Percentiles rank a stretch among this genome's conserved stretches.
These are phyloP conservation scores for Sebastes vulpes DNA, from an alignment of 2,797 vertebrate genomes.

Conservation along the genomic window DNA sequence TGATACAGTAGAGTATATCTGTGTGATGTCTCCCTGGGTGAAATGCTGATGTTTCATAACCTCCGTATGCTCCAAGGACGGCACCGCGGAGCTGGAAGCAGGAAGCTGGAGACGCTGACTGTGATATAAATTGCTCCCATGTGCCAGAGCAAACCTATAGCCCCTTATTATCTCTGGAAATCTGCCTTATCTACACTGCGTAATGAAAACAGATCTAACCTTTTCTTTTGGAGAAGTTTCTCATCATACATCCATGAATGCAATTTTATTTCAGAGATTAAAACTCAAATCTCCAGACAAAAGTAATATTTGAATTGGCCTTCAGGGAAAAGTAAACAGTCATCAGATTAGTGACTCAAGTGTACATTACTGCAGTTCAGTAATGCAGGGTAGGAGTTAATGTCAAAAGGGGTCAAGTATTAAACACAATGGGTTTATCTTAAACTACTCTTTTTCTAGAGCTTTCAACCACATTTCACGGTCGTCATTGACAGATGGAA, in stretches of 20 bases:
- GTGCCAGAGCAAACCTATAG: conserved; percentile 23
- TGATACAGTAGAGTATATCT: background rate
- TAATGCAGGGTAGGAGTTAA: background rate
- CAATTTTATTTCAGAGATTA: conserved; percentile 9
- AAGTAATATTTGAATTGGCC: background rate
- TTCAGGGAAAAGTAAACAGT: conserved; percentile 3
- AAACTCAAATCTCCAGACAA: background rate
- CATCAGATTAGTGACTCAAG: conserved; percentile 1
- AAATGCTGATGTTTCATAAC: conserved; percentile 48
- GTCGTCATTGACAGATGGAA: background rate
- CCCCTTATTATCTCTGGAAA: conserved; percentile 30
- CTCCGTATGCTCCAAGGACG: conserved; percentile 33
- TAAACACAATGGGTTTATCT: background rate
- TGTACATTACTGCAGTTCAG: background rate
- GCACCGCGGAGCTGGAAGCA: conserved; percentile 10
- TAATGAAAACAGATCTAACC: conserved; percentile 13
- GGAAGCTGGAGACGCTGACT: conserved; percentile 35
- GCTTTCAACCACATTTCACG: background rate
- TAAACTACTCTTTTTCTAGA: background rate
- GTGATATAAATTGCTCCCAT: conserved; percentile 39
- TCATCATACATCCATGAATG: background rate
- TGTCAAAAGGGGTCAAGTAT: background rate
- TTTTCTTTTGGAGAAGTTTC: background rate
- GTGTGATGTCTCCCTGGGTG: background rate
- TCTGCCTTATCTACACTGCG: background rate